Evolutionary conservation across 2,888 invertebrate species (phyloP).

Genomic region (Cephus nigrinus): DNA sequence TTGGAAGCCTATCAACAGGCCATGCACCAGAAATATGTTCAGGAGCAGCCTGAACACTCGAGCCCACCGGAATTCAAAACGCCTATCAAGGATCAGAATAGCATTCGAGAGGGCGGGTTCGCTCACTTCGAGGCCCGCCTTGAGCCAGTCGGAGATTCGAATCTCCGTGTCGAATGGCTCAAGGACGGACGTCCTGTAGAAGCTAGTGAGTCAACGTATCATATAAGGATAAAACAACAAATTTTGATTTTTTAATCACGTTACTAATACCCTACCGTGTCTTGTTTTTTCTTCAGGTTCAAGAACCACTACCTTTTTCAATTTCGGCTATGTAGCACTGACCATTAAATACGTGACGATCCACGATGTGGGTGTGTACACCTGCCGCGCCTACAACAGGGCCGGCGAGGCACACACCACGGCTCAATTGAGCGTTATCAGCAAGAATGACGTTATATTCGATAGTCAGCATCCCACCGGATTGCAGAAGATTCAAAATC

Average conservation of each 20-base stretch:
- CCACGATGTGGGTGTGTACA: constrained; percentile 90
- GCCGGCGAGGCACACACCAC: constrained; percentile 86
- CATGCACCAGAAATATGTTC: constrained; percentile 82
- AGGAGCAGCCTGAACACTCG: constrained; percentile 83
- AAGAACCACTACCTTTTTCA: constrained; percentile 91
- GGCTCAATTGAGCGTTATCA: constrained; percentile 85
- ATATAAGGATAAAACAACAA: neutral
- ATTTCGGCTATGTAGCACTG: constrained; percentile 94
- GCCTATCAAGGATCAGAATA: constrained; percentile 87
- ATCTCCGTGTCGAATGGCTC: constrained; percentile 91
- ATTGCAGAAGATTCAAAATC: constrained; percentile 88
- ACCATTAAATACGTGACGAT: constrained; percentile 91
- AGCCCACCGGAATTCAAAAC: constrained; percentile 89
- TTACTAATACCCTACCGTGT: neutral
- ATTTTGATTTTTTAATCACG: neutral
- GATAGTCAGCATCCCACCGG: constrained; percentile 95
- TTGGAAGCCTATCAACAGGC: constrained; percentile 89
- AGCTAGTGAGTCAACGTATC: constrained; percentile 73
- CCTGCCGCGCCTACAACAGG: constrained; percentile 88
- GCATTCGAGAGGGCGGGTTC: constrained; percentile 91
- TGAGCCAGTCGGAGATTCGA: constrained; percentile 92
- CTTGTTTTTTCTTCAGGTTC: constrained; percentile 70
- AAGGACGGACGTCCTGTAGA: constrained; percentile 91
- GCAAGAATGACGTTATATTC: constrained; percentile 85
- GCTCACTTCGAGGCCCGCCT: constrained; percentile 96